Conservation (phyloP, 2,113 vertebrate species). For the Murina feae region DNA sequence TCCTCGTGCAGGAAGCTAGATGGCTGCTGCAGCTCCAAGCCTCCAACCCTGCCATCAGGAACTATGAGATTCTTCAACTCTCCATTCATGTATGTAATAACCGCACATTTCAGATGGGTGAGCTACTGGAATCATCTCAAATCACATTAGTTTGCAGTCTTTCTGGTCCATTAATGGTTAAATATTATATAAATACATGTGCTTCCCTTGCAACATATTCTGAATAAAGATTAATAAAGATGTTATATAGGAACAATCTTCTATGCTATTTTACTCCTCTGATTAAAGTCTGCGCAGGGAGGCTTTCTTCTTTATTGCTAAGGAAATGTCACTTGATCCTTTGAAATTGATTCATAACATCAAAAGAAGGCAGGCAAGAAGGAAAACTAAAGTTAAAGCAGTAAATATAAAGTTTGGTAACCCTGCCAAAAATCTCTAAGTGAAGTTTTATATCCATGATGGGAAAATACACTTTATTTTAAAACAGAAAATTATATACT, state of each 20-base stretch:
- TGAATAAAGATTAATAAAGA: slow-evolving; percentile 36
- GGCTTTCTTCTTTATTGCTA: slow-evolving; percentile 41
- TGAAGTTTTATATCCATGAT: background rate
- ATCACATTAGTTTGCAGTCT: background rate
- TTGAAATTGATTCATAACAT: slow-evolving; percentile 64
- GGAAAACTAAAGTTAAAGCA: slow-evolving; percentile 45
- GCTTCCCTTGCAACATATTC: background rate
- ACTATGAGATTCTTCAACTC: background rate
- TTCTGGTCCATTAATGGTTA: background rate
- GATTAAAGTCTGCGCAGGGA: slow-evolving; percentile 19
- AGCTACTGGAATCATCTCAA: background rate
- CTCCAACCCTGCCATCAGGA: background rate
- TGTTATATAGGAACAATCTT: background rate
- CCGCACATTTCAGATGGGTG: background rate
- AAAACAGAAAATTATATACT: background rate
- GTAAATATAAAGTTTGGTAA: slow-evolving; percentile 40
- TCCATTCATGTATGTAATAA: background rate
- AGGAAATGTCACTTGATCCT: slow-evolving; percentile 61
- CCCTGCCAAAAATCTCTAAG: slow-evolving; percentile 3
- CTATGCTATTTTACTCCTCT: slow-evolving; percentile 13
- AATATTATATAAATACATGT: slow-evolving; percentile 7
- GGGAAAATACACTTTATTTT: background rate
- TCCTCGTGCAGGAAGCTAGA: background rate
- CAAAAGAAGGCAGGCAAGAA: slow-evolving; percentile 53
- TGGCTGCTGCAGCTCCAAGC: background rate